Percentiles rank a stretch among this genome's conserved stretches.
Evolutionary conservation across 2,113 vertebrate genomes (phyloP).

Genomic region (Hippocampus zosterae): DNA sequence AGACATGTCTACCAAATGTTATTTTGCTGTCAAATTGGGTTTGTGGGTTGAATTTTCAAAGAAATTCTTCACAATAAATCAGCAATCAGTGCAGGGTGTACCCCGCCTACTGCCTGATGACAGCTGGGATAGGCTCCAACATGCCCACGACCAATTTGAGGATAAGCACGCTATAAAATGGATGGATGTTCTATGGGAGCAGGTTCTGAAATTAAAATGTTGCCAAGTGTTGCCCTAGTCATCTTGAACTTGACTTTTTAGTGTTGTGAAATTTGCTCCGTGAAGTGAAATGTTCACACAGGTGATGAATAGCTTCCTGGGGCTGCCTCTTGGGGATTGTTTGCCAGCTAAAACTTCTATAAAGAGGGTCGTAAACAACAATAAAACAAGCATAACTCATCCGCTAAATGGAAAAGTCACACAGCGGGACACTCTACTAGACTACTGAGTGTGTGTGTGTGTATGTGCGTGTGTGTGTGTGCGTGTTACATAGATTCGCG

Average conservation of each 20-base stretch:
- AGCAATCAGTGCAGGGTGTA: no score
- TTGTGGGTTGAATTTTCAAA: no score
- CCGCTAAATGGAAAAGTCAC: constrained; percentile 35
- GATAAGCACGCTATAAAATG: no score
- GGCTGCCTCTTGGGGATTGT: not conserved
- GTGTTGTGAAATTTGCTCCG: not conserved
- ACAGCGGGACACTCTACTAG: constrained; percentile 2
- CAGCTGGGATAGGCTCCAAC: no score
- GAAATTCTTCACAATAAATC: no score
- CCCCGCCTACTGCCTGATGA: no score
- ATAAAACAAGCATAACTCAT: constrained; percentile 42
- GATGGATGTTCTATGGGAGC: no score
- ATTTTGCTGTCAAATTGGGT: no score
- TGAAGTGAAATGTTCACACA: not conserved
- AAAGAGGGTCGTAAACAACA: not conserved
- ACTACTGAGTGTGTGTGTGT: not conserved
- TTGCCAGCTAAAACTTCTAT: constrained; percentile 14
- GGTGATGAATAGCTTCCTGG: not conserved
- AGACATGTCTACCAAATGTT: no score
- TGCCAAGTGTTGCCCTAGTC: not conserved
- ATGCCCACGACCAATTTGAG: no score
- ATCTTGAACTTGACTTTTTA: not conserved
- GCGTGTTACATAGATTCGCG: not conserved
- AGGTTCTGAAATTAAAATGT: not conserved
- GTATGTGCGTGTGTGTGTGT: not conserved